Base-by-base conservation (phyloP, 1,140 invertebrate species). In the Melitaea cinxia region DNA sequence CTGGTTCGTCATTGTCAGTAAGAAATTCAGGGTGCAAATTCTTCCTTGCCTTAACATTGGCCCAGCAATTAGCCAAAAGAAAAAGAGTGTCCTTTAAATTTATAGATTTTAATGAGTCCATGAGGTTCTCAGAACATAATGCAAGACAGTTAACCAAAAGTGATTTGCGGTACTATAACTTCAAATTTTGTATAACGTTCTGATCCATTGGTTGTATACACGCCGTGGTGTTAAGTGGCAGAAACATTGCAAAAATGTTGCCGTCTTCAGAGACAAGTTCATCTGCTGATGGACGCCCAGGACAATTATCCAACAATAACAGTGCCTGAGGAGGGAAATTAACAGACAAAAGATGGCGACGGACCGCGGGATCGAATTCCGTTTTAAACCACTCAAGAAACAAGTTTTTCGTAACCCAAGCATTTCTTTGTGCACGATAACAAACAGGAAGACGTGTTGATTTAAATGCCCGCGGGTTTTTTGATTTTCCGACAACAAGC, bases 241-340 rank as follows among this genome's bases (percentile, higher is more conserved):
- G 65, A 80, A 82, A 90, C 72, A 83, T 81, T 26, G 76, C 74
- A 67, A 73, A 80, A 63, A 88, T 80, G 28, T 66, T 72, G 72
- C 77, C 77, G 81, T 88, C 82, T 21, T 77, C 71, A 62, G 74
- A 77, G 78, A 73, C 85, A 39, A 88, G 70, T 75, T 80, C 77
- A 75, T 82, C 73, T 75, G 73, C 76, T 45, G 69, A 67, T 50
- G 85, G 75, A 82, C 84, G 85, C 61, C 64, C 77, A 53, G 75
- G 78, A 67, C 79, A 77, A 69, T 89, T 88, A 74, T 87, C 83
- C 59, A 90, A 57, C 69, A 89, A 59, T 52, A 88, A 75, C 19
- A 88, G 72, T 35, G 76, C 83, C 74, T 83, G 86, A 77, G 77
- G 73, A 61, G 76, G 70, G 64, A 87, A 73, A 77, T 82, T 85